These are phyloP conservation scores for Sphenodon punctatus DNA, from an alignment of 2,797 vertebrate genomes.

Conservation along the genomic window DNA sequence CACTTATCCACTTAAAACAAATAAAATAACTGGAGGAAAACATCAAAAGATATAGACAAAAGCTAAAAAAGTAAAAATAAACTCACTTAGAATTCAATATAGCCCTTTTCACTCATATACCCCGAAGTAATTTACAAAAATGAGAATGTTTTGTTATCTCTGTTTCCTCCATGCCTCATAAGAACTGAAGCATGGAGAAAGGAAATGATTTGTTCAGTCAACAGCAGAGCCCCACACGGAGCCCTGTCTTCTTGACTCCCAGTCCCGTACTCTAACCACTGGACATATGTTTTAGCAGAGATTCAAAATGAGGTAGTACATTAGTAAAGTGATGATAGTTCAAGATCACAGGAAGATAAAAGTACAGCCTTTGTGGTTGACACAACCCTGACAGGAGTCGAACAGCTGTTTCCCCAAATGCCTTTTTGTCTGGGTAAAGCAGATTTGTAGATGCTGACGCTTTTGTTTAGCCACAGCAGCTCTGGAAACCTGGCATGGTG, in stretches of 20 bases:
- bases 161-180: background rate
- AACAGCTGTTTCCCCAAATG: too few species aligned
- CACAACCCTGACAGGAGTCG: too few species aligned
- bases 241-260: background rate
- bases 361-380: too few species aligned
- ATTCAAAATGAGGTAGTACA: background rate
- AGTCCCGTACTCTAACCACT: background rate
- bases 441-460: too few species aligned
- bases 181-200: background rate
- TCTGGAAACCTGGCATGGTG: too few species aligned
- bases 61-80: background rate
- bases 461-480: too few species aligned
- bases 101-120: background rate
- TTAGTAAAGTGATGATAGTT: background rate
- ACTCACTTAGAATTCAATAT: background rate
- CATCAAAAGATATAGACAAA: background rate
- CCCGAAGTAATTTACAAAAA: background rate
- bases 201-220: background rate
- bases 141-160: background rate
- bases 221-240: rapidly evolving
- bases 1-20: background rate
- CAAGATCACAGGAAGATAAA: background rate
- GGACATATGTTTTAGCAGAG: rapidly evolving
- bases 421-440: too few species aligned
- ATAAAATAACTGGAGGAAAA: background rate